Conservation (phyloP, 2,113 vertebrate genomes). For the Colistium nudipinnis region DNA sequence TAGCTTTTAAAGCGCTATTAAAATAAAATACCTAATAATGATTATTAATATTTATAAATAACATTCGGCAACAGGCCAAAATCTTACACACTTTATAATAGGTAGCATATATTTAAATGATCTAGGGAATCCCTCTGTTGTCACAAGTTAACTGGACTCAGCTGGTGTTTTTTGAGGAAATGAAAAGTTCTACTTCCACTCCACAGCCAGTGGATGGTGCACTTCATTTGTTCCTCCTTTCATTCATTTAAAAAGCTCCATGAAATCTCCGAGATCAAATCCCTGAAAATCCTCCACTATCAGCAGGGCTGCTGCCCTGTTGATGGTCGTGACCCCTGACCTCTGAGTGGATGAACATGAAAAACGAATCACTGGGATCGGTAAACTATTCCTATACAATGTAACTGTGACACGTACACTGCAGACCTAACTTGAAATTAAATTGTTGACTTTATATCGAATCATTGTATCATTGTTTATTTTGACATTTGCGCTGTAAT, state of each 20-base stretch:
- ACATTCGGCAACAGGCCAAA: not conserved
- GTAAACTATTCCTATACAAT: not conserved
- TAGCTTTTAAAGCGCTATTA: too few relatives aligned
- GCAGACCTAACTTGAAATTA: too few relatives aligned
- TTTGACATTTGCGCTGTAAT: too few relatives aligned
- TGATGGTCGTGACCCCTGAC: slow-evolving; percentile 19
- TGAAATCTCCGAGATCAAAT: slow-evolving; percentile 15
- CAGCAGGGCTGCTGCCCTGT: slow-evolving; percentile 4
- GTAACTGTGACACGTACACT: too few relatives aligned
- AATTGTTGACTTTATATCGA: too few relatives aligned
- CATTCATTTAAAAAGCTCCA: too few relatives aligned
- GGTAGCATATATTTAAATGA: not conserved
- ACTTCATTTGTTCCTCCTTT: not conserved
- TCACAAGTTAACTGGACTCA: not conserved
- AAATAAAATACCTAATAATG: too few relatives aligned
- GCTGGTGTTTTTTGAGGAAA: slow-evolving; percentile 17
- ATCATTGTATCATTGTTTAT: too few relatives aligned
- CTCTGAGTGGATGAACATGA: not conserved
- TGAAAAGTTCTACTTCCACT: slow-evolving; percentile 38
- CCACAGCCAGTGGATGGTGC: not conserved
- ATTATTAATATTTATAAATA: too few relatives aligned
- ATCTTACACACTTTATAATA: not conserved
- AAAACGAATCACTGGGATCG: not conserved
- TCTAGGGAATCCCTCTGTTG: not conserved
- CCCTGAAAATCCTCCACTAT: not conserved